A percentile compares a stretch with the other conserved stretches of the same genome.
phyloP scores from a whole-genome alignment of 1,140 invertebrate species.

The Drosophila willistoni region DNA sequence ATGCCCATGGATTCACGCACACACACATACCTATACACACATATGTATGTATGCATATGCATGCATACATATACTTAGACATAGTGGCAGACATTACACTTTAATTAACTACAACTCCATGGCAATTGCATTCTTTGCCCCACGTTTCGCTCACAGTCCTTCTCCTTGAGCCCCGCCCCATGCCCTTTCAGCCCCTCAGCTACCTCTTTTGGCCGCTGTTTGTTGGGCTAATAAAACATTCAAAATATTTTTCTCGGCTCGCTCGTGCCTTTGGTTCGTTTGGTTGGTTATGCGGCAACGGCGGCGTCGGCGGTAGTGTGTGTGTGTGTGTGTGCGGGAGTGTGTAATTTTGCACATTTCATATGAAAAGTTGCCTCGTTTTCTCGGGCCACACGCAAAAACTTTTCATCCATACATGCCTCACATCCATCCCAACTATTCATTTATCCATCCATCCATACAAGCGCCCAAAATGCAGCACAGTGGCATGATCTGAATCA shows the following conservation, averaged over 20 bases:
- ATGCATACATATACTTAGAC: neutral
- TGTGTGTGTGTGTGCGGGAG: conserved; percentile 7
- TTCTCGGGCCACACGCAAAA: conserved; percentile 44
- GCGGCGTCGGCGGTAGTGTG: neutral
- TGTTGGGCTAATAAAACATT: conserved; percentile 64
- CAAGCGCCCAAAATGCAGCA: neutral
- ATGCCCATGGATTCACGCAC: neutral
- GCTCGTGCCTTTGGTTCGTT: conserved; percentile 50
- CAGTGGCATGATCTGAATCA: neutral
- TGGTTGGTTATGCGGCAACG: neutral
- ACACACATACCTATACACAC: too few relatives aligned
- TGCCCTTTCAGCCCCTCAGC: neutral
- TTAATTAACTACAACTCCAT: conserved; percentile 61
- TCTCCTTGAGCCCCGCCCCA: too few relatives aligned
- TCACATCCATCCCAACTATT: too few relatives aligned
- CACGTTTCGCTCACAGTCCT: neutral
- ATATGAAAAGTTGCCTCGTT: conserved; percentile 57
- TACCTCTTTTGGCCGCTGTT: neutral
- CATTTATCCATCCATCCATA: neutral
- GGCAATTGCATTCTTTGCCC: conserved; percentile 47
- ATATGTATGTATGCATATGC: neutral
- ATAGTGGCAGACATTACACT: conserved; percentile 52
- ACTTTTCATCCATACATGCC: conserved; percentile 19
- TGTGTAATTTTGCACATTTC: conserved; percentile 70
- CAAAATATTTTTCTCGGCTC: conserved; percentile 66